Base-by-base conservation (phyloP, 1,140 invertebrate species). In the Drosophila subobscura region DNA sequence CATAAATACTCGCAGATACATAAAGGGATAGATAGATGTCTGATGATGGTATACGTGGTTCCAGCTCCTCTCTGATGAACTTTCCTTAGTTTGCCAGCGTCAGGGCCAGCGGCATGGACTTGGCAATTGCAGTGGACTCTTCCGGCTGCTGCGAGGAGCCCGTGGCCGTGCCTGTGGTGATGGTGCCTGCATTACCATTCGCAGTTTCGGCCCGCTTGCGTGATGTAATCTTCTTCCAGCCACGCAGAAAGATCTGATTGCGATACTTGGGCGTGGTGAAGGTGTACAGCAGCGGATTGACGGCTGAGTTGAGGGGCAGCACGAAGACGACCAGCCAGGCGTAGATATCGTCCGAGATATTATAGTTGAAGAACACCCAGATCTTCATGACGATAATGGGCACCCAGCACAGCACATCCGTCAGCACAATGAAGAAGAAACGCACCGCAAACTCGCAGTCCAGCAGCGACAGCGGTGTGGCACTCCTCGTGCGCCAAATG, bases 261-360 rank as follows among this genome's bases (percentile, higher is more conserved):
- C 93, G 92, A 84, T 94, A 95, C 81, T 94, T 95, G 0, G 94
- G 94, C 4, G 95, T 95, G 0, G 96, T 96, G 53, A 97, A 95
- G 5, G 96, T 97, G 79, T 97, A 97, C 0, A 97, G 91, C 1
- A 96, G 84, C 1, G 96, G 96, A 91, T 97, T 97, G 0, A 96
- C 92, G 0, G 96, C 95, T 0, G 95, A 95, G 89, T 97, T 97
- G 0, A 97, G 93, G 0, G 96, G 96, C 6, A 97, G 79, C 44
- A 97, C 93, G 63, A 96, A 96, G 5, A 97, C 94, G 0, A 96
- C 94, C 1, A 96, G 91, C 95, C 95, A 96, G 7, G 95, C 95
- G 77, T 95, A 94, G 22, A 95, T 90, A 80, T 95, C 93, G 41
- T 93, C 95, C 45, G 93, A 93, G 33, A 94, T 92, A 52, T 93